Conservation (phyloP, 2,797 vertebrate species). For the Emys orbicularis region DNA sequence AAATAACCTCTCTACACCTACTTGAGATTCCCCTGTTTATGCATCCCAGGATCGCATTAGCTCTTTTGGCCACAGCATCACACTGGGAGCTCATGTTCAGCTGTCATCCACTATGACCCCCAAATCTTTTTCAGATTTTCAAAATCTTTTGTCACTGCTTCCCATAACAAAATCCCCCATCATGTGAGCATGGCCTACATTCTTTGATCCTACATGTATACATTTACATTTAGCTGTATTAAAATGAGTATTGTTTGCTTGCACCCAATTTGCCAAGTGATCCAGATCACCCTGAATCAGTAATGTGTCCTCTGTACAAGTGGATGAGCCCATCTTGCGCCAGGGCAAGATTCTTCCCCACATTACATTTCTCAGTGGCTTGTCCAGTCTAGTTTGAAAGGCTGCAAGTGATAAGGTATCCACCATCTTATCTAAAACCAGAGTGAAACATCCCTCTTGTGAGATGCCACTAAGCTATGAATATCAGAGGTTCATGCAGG, state of each 20-base stretch:
- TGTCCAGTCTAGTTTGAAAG: background rate
- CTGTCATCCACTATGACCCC: background rate
- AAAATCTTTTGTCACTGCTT: background rate
- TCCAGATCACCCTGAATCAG: background rate
- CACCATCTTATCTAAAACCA: slow-evolving; percentile 11
- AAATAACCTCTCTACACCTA: background rate
- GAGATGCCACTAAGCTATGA: rapidly evolving
- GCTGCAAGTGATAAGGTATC: background rate
- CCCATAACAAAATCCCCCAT: background rate
- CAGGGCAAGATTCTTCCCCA: background rate
- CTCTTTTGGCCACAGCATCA: background rate
- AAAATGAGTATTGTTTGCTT: background rate
- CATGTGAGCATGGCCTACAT: background rate
- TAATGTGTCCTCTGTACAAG: background rate
- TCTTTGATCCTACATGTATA: background rate
- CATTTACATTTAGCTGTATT: background rate
- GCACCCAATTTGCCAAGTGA: background rate
- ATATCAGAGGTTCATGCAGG: rapidly evolving
- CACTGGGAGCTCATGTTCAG: background rate
- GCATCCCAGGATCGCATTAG: background rate
- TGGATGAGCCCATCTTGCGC: background rate
- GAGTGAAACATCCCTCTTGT: rapidly evolving
- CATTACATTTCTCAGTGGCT: background rate
- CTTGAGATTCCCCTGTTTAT: background rate
- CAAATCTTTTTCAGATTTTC: background rate